A percentile compares a stretch with the other conserved stretches of the same genome.
These are phyloP conservation scores for Falco cherrug DNA, from an alignment of 2,797 vertebrate genomes.

Conservation along the genomic window DNA sequence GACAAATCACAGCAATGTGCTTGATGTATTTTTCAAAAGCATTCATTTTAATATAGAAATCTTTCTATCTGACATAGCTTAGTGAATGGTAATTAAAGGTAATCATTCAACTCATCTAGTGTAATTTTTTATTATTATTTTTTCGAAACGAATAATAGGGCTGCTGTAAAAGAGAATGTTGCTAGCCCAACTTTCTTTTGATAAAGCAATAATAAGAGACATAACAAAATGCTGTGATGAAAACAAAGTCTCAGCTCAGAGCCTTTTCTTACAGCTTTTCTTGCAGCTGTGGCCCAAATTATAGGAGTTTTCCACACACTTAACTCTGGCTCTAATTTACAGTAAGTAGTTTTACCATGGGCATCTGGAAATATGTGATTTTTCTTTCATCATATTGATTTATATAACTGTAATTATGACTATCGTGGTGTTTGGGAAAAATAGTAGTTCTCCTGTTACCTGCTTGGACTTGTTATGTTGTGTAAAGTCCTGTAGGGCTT, in stretches of 20 bases:
- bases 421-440: constrained; percentile 69
- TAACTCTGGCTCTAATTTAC: constrained; percentile 71
- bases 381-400: constrained; percentile 81
- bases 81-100: constrained; percentile 58
- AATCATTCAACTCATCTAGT: constrained; percentile 59
- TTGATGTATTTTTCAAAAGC: constrained; percentile 73
- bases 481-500: not conserved
- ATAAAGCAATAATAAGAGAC: constrained; percentile 45
- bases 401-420: constrained; percentile 78
- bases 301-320: constrained; percentile 64
- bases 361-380: constrained; percentile 71
- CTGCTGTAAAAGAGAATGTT: constrained; percentile 56
- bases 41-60: constrained; percentile 56
- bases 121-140: not conserved
- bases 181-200: constrained; percentile 15
- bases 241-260: constrained; percentile 69
- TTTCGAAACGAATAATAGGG: constrained; percentile 39
- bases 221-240: constrained; percentile 61
- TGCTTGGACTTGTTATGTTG: constrained; percentile 53
- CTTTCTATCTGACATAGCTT: constrained; percentile 44
- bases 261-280: constrained; percentile 67
- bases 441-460: constrained; percentile 60
- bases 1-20: constrained; percentile 48
- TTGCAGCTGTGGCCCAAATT: constrained; percentile 72
- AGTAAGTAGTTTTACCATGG: constrained; percentile 53